phyloP scores from a whole-genome alignment of 2,113 vertebrate genomes.

The Galeopterus variegatus region DNA sequence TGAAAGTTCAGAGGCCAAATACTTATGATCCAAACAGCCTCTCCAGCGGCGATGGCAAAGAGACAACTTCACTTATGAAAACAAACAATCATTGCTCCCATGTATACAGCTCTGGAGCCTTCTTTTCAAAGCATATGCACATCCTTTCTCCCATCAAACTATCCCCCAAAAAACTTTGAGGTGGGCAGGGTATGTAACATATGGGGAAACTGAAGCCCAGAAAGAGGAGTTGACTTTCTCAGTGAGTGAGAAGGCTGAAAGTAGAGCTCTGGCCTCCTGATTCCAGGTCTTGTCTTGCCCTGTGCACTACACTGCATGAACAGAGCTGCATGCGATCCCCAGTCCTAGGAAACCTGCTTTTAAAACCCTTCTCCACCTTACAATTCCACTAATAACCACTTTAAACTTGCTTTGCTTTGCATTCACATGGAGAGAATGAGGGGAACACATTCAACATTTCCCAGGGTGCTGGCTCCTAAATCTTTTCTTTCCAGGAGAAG shows the following conservation, averaged over 20 bases:
- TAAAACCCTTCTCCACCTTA: neutral
- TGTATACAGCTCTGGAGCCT: neutral
- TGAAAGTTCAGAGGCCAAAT: slow-evolving; percentile 79
- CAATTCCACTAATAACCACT: neutral
- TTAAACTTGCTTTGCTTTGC: neutral
- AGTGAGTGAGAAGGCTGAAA: neutral
- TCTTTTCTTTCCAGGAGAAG: neutral
- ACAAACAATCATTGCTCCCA: slow-evolving; percentile 40
- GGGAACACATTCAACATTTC: neutral
- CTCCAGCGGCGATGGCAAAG: slow-evolving; percentile 54
- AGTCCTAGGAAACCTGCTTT: neutral
- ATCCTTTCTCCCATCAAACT: neutral
- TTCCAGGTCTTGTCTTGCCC: neutral
- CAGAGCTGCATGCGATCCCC: neutral
- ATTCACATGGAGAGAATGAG: neutral
- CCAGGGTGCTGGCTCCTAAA: neutral
- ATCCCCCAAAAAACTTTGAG: neutral
- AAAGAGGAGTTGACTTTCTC: neutral
- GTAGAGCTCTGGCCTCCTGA: neutral
- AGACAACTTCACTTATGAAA: slow-evolving; percentile 59
- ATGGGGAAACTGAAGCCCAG: neutral
- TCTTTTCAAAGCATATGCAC: neutral
- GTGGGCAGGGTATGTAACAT: neutral
- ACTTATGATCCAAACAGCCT: slow-evolving; percentile 61
- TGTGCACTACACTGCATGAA: neutral